Base-by-base conservation (phyloP, 2,888 invertebrate genomes). In the Bombylius major region DNA sequence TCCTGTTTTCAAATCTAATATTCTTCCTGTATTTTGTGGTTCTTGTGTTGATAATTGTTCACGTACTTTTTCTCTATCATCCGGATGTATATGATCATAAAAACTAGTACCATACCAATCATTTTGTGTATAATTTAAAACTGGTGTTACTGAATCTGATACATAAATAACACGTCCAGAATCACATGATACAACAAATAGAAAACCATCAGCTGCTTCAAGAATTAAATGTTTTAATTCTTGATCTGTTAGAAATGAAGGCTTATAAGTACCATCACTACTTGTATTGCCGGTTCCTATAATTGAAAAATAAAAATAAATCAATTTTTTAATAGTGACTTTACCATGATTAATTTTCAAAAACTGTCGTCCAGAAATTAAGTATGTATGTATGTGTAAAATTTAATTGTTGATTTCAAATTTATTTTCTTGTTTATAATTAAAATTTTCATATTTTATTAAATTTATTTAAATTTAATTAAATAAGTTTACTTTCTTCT, bases 121-220 rank as follows among this genome's bases (percentile, higher is more conserved):
- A 69, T 88, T 90, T 82, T 96, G 97, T 36, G 95, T 87, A 69
- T 96, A 93, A 75, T 97, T 96, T 56, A 99, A 81, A 51, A 99
- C 98, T 23, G 98, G 97, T 55, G 94, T 90, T 66, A 99, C 92
- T 47, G 97, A 97, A 78, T 99, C 99, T 52, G 98, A 96, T 53
- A 98, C 97, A 70, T 99, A 99, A 67, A 99, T 94, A 60, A 99
- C 85, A 65, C 95, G 82, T 5, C 98, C 98, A 12, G 92, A 90
- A 76, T 99, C 98, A 77, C 98, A 99, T 68, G 94, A 93, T 0
- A 74, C 74, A 8, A 74, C 75, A 64, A 81, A 82, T 55, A 99
- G 80, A 76, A 99, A 99, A 4, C 99, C 99, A 77, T 99, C 99
- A 13, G 99, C 98, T 42, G 99, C 98, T 79, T 99, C 99, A 62